Base-by-base conservation (phyloP, 2,113 vertebrate genomes). In the Dolichotis patagonum region DNA sequence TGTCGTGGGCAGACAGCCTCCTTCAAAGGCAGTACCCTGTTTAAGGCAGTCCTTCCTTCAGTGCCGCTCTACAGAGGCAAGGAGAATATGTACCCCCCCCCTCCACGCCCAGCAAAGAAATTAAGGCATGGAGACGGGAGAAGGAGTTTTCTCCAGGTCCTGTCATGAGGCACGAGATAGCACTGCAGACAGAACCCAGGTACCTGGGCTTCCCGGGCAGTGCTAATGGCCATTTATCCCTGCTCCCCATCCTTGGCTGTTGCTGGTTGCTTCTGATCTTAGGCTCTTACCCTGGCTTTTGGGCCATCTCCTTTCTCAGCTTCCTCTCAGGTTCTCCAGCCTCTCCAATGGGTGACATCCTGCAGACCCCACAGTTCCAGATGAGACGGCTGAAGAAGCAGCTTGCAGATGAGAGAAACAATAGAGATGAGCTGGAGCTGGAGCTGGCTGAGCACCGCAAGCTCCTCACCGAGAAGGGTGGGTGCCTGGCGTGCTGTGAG, bases 341-440 rank as follows among this genome's bases (percentile, higher is more conserved):
- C 10, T 99, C 99, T 0, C 99, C 99, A 46, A 98, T 99, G 98
- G 99, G 99, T 32, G 99, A 99, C 9, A 98, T 99, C 84, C 98
- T 99, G 98, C 99, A 99, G 97, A 99, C 99, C 0, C 99, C 99
- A 0, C 99, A 99, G 88, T 99, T 99, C 83, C 99, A 99, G 98
- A 94, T 99, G 96, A 98, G 99, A 19, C 98, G 98, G 26, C 94
- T 99, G 95, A 99, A 98, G 96, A 99, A 99, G 93, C 99, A 99
- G 96, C 97, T 99, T 95, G 98, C 98, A 0, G 98, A 98, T 0
- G 99, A 99, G 95, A 96, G 99, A 12, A 99, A 99, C 35, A 99
- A 99, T 88, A 98, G 98, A 84, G 99, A 99, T 4, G 98, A 98
- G 32, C 97, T 99, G 97, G 99, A 99, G 96, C 98, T 98, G 63